Evolutionary conservation across 2,113 vertebrate species (phyloP).

Genomic region (Megatriorchis doriae): DNA sequence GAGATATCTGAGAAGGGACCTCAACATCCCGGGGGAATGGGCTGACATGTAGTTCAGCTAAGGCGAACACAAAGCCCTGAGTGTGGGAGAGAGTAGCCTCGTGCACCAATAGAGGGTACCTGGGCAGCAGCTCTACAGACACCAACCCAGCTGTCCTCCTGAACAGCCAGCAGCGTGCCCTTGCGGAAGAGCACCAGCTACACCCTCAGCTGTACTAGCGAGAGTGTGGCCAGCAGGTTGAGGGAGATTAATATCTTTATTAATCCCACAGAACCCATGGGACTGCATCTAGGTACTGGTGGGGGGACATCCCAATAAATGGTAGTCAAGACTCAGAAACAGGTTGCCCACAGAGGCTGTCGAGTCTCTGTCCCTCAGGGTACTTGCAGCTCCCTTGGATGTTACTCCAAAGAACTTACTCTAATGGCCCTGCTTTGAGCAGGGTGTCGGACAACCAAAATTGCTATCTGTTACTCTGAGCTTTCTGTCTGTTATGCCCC

Average conservation of each 20-base stretch:
- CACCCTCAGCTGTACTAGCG: background rate
- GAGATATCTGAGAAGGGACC: background rate
- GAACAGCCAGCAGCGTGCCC: background rate
- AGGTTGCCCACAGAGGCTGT: background rate
- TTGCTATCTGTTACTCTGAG: background rate
- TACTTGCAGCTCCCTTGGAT: background rate
- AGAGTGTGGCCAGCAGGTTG: background rate
- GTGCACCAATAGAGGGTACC: background rate
- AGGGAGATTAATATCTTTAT: background rate
- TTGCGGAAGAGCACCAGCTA: background rate
- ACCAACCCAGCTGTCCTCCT: background rate
- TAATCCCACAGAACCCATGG: background rate
- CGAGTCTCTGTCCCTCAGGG: background rate
- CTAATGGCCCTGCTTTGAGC: background rate
- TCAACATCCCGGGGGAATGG: background rate
- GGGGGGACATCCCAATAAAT: background rate
- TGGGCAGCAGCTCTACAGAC: background rate
- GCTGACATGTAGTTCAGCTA: fast-evolving
- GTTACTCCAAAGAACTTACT: background rate
- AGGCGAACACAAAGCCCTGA: background rate
- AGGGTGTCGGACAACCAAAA: background rate
- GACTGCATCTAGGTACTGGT: background rate
- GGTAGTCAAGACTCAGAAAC: background rate
- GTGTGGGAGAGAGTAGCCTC: fast-evolving
- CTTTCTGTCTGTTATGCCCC: background rate